Evolutionary conservation across 53 echinoderm and acorn worm species (phyloP).

Genomic region (Mesocentrotus franciscanus): DNA sequence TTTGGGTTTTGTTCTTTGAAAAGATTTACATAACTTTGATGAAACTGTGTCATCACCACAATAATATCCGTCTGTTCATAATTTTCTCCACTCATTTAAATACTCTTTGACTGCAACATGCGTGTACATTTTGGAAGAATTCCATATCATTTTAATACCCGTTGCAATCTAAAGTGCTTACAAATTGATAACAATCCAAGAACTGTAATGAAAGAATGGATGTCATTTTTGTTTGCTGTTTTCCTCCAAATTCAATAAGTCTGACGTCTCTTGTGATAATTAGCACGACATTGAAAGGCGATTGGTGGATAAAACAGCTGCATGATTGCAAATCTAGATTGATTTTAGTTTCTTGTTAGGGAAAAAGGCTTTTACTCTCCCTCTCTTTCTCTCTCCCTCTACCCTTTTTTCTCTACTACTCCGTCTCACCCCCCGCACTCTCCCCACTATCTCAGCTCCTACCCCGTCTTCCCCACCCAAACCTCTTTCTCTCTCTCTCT

Average conservation of each 20-base stretch:
- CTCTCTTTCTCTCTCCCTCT: neutral
- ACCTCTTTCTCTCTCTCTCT: neutral
- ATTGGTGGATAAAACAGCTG: conserved; percentile 45
- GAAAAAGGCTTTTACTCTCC: neutral
- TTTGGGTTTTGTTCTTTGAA: neutral
- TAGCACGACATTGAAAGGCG: conserved; percentile 5
- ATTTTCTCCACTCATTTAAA: neutral
- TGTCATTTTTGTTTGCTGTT: neutral
- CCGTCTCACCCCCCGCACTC: too few relatives aligned
- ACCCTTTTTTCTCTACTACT: too few relatives aligned
- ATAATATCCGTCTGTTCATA: neutral
- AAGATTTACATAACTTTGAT: neutral
- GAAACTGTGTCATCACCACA: neutral
- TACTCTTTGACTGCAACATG: neutral
- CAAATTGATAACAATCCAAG: conserved; percentile 45
- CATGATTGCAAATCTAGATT: conserved; percentile 22
- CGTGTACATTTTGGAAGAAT: neutral
- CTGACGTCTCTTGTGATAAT: conserved; percentile 32
- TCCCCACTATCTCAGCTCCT: neutral
- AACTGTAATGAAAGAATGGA: neutral
- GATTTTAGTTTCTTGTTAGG: neutral
- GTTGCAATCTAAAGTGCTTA: neutral
- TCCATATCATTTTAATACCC: neutral
- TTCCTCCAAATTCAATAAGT: neutral
- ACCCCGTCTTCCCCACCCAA: too few relatives aligned